A percentile compares a stretch with the other conserved stretches of the same genome.
Evolutionary conservation across 2,113 vertebrate species (phyloP).

Genomic region (Callipepla squamata): DNA sequence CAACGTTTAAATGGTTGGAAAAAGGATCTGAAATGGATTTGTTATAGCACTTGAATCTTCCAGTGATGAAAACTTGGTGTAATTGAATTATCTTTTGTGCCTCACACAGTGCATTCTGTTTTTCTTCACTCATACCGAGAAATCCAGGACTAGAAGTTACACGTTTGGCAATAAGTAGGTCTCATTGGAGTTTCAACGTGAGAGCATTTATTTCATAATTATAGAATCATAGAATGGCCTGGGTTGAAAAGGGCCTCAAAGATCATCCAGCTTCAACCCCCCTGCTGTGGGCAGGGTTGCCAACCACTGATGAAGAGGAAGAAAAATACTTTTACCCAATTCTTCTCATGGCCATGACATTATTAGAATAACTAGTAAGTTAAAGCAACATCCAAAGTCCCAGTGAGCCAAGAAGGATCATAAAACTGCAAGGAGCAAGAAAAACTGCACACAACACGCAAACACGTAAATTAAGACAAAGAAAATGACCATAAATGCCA

Average conservation of each 20-base stretch:
- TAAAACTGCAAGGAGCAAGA: constrained; percentile 25
- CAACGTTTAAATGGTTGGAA: not conserved
- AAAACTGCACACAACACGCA: not conserved
- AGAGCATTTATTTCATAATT: not conserved
- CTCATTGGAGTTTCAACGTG: not conserved
- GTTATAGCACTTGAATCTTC: not conserved
- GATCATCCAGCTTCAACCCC: no score
- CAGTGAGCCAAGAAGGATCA: not conserved
- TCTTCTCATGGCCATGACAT: not conserved
- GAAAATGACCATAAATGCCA: constrained; percentile 55
- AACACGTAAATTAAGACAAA: constrained; percentile 58
- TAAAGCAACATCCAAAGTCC: constrained; percentile 12
- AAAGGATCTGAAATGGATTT: not conserved
- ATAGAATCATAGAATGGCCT: no score
- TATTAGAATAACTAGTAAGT: not conserved
- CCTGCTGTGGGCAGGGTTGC: no score
- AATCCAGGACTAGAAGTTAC: not conserved
- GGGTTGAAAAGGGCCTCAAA: no score
- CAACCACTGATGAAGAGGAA: not conserved
- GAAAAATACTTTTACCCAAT: not conserved
- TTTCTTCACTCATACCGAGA: not conserved
- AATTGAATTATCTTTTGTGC: not conserved
- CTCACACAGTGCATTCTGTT: not conserved
- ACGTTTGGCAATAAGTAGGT: not conserved
- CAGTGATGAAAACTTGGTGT: not conserved